Percentiles rank a stretch among this genome's conserved stretches.
phyloP scores from a whole-genome alignment of 1,140 invertebrate species.

The Portunus trituberculatus region DNA sequence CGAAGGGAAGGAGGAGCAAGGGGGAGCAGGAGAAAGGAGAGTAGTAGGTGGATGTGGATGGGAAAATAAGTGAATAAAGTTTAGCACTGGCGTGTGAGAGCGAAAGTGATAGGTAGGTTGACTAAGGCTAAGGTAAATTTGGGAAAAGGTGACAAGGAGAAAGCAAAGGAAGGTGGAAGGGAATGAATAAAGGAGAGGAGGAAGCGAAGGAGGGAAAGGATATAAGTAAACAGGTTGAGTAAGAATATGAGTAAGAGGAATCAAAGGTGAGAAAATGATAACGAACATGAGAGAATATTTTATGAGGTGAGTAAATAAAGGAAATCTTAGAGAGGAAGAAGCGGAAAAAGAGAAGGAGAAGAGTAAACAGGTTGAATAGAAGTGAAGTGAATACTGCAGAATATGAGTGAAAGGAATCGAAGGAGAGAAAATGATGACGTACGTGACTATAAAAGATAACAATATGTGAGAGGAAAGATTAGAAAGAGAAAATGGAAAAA shows the following conservation, averaged over 20 bases:
- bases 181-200: neutral
- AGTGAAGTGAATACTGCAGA: neutral
- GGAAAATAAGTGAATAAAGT: too few relatives aligned
- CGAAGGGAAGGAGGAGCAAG: neutral
- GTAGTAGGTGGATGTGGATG: neutral
- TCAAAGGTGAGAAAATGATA: neutral
- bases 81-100: too few relatives aligned
- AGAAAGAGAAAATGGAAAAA: neutral
- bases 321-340: neutral
- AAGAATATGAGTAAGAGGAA: neutral
- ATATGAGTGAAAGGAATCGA: neutral
- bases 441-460: neutral
- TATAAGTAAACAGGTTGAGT: neutral
- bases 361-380: neutral
- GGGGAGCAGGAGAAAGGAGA: neutral
- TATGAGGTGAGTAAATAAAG: too few relatives aligned
- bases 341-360: neutral
- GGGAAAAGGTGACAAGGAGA: neutral
- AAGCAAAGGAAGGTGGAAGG: neutral
- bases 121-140: neutral
- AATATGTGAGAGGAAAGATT: neutral
- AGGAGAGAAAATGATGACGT: too few relatives aligned
- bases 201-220: neutral
- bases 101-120: too few relatives aligned
- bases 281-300: too few relatives aligned